Percentiles rank a stretch among this genome's conserved stretches.
Conservation (phyloP, 2,888 invertebrate genomes). For the Macroteleia sp. region DNA sequence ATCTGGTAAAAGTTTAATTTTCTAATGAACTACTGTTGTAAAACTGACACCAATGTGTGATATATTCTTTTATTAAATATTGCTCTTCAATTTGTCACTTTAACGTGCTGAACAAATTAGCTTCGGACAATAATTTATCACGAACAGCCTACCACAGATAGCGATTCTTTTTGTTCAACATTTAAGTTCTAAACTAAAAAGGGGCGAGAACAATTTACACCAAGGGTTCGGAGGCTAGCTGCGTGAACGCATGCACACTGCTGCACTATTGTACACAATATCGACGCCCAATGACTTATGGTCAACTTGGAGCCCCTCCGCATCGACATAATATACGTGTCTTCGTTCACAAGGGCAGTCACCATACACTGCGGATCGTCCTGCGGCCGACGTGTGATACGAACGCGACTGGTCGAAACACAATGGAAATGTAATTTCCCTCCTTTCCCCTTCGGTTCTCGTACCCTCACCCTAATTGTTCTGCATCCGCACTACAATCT, state of each 20-base stretch:
- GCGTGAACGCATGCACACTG: conserved; percentile 32
- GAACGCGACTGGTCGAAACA: conserved; percentile 75
- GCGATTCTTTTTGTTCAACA: too few relatives aligned
- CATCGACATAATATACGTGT: conserved; percentile 61
- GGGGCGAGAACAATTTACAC: conserved; percentile 70
- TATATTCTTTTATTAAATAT: too few relatives aligned
- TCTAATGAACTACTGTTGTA: too few relatives aligned
- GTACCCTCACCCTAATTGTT: conserved; percentile 49
- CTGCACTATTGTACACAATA: conserved; percentile 74
- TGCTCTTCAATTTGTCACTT: too few relatives aligned
- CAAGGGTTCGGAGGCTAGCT: conserved; percentile 44
- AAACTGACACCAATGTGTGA: too few relatives aligned
- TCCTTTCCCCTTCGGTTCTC: neutral
- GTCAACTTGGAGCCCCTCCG: conserved; percentile 57
- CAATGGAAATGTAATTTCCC: conserved; percentile 80
- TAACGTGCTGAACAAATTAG: too few relatives aligned
- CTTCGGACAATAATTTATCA: too few relatives aligned
- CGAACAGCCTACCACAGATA: too few relatives aligned
- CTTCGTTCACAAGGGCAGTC: conserved; percentile 60
- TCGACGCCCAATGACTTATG: conserved; percentile 80
- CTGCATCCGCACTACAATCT: conserved; percentile 39
- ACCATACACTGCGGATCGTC: conserved; percentile 54
- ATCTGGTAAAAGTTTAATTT: too few relatives aligned
- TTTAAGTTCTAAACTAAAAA: conserved; percentile 67
- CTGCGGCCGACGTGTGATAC: conserved; percentile 72